These are phyloP conservation scores for Podarcis cretensis DNA, from an alignment of 2,113 vertebrate species.

Conservation along the genomic window DNA sequence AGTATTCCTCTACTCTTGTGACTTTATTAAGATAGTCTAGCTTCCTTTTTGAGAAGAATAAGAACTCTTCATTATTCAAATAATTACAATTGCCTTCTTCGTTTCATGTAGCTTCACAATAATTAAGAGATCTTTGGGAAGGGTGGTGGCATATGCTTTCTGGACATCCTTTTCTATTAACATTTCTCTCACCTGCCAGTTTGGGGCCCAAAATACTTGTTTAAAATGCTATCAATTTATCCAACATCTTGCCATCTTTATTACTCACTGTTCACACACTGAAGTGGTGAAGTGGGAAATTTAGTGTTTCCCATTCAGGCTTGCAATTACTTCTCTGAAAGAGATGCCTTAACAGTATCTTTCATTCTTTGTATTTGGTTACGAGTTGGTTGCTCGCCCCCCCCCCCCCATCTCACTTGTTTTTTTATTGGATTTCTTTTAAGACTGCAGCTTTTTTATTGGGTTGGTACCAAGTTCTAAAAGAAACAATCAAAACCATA, in stretches of 20 bases:
- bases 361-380: constrained; percentile 1
- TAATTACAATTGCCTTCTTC: neutral
- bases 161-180: neutral
- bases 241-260: neutral
- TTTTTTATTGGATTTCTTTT: neutral
- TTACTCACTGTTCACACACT: neutral
- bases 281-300: neutral
- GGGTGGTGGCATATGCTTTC: neutral
- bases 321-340: constrained; percentile 2
- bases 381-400: neutral
- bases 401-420: neutral
- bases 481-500: neutral
- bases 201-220: rapidly evolving
- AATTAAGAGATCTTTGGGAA: neutral
- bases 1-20: neutral
- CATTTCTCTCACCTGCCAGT: neutral
- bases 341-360: neutral
- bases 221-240: neutral
- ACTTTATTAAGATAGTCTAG: neutral
- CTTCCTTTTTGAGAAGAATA: neutral
- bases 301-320: constrained; percentile 1
- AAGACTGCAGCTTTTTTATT: neutral
- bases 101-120: neutral
- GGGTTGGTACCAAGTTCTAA: neutral
- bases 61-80: neutral